A percentile compares a stretch with the other conserved stretches of the same genome.
Conservation (phyloP, 2,113 vertebrate species). For the Channa maculata region DNA sequence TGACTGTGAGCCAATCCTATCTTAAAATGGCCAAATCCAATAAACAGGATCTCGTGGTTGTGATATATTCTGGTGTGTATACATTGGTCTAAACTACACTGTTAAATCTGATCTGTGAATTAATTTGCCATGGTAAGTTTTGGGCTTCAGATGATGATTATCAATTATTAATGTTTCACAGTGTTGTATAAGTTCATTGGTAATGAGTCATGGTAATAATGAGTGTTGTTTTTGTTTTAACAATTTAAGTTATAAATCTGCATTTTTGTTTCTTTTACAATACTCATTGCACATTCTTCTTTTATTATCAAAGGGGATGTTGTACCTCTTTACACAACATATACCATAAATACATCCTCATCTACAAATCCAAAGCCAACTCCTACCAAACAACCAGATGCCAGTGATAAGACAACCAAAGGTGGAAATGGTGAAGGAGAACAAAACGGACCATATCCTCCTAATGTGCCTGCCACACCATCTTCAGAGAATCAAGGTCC, state of each 20-base stretch:
- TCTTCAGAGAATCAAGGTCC: too few relatives aligned
- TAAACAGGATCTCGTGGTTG: slow-evolving; percentile 48
- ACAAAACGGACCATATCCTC: too few relatives aligned
- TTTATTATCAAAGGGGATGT: not conserved
- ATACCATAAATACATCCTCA: slow-evolving; percentile 12
- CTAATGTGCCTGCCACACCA: too few relatives aligned
- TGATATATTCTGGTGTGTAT: slow-evolving; percentile 56
- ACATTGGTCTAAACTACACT: not conserved
- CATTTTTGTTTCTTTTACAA: too few relatives aligned
- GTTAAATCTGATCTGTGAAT: not conserved
- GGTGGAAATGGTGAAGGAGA: too few relatives aligned
- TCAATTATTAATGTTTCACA: too few relatives aligned
- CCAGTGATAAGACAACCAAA: too few relatives aligned
- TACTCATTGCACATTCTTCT: not conserved
- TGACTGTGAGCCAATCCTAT: not conserved
- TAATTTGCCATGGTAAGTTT: not conserved
- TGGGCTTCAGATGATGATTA: not conserved
- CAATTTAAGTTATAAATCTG: too few relatives aligned
- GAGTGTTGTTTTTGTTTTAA: too few relatives aligned
- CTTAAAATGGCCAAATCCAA: not conserved
- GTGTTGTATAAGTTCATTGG: too few relatives aligned
- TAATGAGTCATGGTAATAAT: too few relatives aligned
- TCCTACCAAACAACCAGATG: too few relatives aligned
- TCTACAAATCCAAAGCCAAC: not conserved
- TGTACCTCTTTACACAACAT: not conserved